Evolutionary conservation across 2,797 vertebrate genomes (phyloP).

Genomic region (Amniataba percoides): DNA sequence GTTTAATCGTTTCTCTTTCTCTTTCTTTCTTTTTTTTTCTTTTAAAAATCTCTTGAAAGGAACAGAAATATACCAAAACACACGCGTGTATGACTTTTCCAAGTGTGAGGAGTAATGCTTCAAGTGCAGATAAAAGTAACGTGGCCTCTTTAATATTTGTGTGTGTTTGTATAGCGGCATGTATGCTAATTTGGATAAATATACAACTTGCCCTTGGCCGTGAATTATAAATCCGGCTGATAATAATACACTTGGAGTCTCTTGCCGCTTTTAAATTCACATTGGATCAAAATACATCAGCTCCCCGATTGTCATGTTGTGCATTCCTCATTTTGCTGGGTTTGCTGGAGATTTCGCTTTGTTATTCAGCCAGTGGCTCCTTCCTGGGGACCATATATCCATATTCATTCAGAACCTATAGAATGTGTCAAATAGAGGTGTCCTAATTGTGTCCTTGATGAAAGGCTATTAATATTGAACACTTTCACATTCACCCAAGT

Average conservation of each 20-base stretch:
- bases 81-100: conserved; percentile 27
- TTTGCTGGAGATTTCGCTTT: conserved; percentile 75
- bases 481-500: conserved; percentile 79
- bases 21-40: too few species aligned
- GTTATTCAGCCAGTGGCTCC: conserved; percentile 80
- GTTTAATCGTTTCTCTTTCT: conserved; percentile 20
- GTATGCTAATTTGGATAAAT: conserved; percentile 82
- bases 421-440: conserved; percentile 88
- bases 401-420: conserved; percentile 86
- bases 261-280: conserved; percentile 75
- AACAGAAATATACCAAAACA: conserved; percentile 29
- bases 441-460: conserved; percentile 91
- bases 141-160: conserved; percentile 48
- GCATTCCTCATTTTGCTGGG: conserved; percentile 63
- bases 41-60: conserved; percentile 26
- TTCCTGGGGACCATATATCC: conserved; percentile 82
- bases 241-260: conserved; percentile 74
- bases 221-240: conserved; percentile 78
- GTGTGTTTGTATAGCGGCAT: conserved; percentile 59
- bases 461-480: conserved; percentile 90
- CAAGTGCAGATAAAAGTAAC: conserved; percentile 44
- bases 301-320: conserved; percentile 73
- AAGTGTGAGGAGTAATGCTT: conserved; percentile 21
- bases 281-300: conserved; percentile 75
- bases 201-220: conserved; percentile 78